These are phyloP conservation scores for Holotrichia oblita DNA, from an alignment of 1,140 invertebrate genomes.

Conservation along the genomic window DNA sequence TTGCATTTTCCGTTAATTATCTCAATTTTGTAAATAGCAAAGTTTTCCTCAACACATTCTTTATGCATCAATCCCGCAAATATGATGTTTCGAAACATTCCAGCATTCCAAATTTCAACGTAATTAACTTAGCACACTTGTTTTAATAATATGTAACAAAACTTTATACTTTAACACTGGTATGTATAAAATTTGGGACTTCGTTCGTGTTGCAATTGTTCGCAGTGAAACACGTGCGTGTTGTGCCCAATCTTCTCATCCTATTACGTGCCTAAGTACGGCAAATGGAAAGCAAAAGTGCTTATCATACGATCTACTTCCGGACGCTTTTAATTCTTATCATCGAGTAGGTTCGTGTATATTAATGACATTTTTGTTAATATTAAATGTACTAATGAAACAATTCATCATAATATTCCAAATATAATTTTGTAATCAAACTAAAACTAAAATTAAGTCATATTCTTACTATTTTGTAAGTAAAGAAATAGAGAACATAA, in stretches of 20 bases:
- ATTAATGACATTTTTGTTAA: too few relatives aligned
- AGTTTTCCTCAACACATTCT: neutral
- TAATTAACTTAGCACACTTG: slow-evolving; percentile 11
- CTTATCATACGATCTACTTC: slow-evolving; percentile 5
- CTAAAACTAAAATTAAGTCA: too few relatives aligned
- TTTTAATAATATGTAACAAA: slow-evolving; percentile 9
- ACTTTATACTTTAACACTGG: neutral
- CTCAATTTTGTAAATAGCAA: too few relatives aligned
- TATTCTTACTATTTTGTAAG: too few relatives aligned
- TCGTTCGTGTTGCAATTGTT: neutral
- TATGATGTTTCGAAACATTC: neutral
- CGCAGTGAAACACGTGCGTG: neutral
- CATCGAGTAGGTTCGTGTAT: neutral
- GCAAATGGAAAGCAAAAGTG: neutral
- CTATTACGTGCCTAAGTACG: slow-evolving; percentile 15
- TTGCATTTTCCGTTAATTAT: too few relatives aligned
- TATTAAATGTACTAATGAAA: too few relatives aligned
- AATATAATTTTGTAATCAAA: too few relatives aligned
- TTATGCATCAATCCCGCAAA: neutral
- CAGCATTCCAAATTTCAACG: neutral
- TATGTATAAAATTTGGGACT: neutral
- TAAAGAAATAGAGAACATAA: too few relatives aligned
- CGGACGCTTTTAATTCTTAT: slow-evolving; percentile 15
- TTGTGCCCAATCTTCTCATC: neutral
- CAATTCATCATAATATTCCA: too few relatives aligned